Conservation (phyloP, 2,113 vertebrate species). For the Oxyruncus cristatus region DNA sequence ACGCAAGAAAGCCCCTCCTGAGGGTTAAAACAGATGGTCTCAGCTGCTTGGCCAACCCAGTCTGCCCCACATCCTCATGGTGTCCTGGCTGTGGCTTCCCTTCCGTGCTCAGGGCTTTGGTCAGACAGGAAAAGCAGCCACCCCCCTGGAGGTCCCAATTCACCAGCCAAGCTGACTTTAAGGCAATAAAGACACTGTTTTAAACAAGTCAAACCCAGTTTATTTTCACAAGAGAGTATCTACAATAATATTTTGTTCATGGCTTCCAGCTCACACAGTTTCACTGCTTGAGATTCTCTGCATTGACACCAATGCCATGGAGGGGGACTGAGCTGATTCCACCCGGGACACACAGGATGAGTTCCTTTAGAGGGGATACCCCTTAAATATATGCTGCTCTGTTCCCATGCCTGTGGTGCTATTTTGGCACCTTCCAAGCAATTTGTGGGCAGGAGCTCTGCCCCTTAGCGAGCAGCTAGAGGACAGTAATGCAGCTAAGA, state of each 20-base stretch:
- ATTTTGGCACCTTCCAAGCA: neutral
- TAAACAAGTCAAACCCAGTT: neutral
- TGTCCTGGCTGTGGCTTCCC: neutral
- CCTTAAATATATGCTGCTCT: accelerated
- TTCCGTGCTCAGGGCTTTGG: neutral
- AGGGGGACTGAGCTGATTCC: neutral
- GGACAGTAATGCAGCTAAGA: neutral
- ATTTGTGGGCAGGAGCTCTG: neutral
- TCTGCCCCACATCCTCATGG: neutral
- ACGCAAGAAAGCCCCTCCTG: neutral
- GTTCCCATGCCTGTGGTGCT: neutral
- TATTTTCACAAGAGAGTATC: neutral
- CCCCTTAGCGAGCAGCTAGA: neutral
- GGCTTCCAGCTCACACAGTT: neutral
- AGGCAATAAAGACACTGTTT: neutral
- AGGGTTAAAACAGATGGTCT: neutral
- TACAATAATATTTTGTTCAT: slow-evolving; percentile 2
- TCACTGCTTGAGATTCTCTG: neutral
- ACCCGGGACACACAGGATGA: neutral
- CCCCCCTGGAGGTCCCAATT: neutral
- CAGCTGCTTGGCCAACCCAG: neutral
- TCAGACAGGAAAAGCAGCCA: neutral
- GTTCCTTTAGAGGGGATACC: neutral
- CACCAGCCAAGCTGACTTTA: neutral
- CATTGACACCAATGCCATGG: accelerated